Conservation (phyloP, 2,113 vertebrate genomes). For the Alectura lathami region DNA sequence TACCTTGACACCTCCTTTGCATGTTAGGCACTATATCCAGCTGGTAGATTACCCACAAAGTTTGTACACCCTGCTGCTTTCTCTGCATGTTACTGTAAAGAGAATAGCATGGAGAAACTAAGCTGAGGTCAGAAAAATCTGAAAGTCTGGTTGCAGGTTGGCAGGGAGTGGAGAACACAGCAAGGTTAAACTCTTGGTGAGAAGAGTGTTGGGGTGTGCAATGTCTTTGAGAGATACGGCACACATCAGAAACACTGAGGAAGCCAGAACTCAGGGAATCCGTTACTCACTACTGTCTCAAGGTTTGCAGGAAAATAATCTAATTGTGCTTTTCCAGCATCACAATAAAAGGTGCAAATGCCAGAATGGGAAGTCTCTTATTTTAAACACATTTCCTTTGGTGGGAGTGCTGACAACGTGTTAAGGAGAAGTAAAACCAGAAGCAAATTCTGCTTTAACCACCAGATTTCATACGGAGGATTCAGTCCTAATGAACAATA, state of each 20-base stretch:
- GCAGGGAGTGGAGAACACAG: not conserved
- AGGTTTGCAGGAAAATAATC: not conserved
- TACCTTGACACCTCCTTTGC: not conserved
- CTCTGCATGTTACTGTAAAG: not conserved
- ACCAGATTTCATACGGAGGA: not conserved
- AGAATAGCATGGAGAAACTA: not conserved
- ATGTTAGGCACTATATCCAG: not conserved
- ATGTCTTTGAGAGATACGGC: not conserved
- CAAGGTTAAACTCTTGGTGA: not conserved
- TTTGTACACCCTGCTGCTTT: not conserved
- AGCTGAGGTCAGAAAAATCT: not conserved
- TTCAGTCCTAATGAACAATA: not conserved
- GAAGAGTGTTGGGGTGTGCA: not conserved
- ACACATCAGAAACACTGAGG: not conserved
- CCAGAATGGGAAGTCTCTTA: slow-evolving; percentile 34
- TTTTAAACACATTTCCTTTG: not conserved
- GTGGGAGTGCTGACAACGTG: not conserved
- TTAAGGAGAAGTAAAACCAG: not conserved
- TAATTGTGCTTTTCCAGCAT: not conserved
- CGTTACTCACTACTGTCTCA: slow-evolving; percentile 15
- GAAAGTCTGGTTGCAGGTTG: not conserved
- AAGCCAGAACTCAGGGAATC: not conserved
- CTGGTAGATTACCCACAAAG: not conserved
- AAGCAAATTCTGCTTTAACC: not conserved
- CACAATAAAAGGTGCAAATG: slow-evolving; percentile 33